A percentile compares a stretch with the other conserved stretches of the same genome.
phyloP scores from a whole-genome alignment of 2,797 vertebrate species.

The Botia kubotai region DNA sequence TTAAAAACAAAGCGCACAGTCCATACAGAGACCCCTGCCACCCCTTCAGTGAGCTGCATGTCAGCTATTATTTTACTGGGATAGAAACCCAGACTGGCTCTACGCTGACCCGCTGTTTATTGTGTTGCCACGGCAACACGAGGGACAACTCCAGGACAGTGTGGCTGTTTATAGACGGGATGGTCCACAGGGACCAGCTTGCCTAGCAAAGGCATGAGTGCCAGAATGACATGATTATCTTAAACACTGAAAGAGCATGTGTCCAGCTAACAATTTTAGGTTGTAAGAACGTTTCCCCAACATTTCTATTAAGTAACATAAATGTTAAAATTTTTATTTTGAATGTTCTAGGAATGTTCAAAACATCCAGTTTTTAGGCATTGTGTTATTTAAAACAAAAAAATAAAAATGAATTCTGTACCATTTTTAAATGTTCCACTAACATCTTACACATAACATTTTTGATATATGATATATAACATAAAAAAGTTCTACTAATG shows the following conservation, averaged over 20 bases:
- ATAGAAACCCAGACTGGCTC: slow-evolving; percentile 46
- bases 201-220: neutral
- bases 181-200: slow-evolving; percentile 31
- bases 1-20: slow-evolving; percentile 23
- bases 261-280: no score
- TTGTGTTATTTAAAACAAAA: no score
- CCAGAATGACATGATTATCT: slow-evolving; percentile 8
- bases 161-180: slow-evolving; percentile 55
- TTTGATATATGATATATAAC: no score
- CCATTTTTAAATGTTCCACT: no score
- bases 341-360: no score
- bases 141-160: slow-evolving; percentile 50
- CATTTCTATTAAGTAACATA: no score
- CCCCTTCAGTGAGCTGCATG: slow-evolving; percentile 27
- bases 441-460: no score
- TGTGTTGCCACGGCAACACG: slow-evolving; percentile 48
- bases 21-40: slow-evolving; percentile 38
- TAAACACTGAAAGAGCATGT: neutral
- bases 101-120: slow-evolving; percentile 51
- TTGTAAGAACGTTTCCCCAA: no score
- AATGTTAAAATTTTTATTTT: no score
- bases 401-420: no score
- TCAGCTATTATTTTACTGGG: slow-evolving; percentile 39
- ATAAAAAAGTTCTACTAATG: no score
- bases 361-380: no score